Evolutionary conservation across 2,888 invertebrate species (phyloP).

Genomic region (Netelia melanura): DNA sequence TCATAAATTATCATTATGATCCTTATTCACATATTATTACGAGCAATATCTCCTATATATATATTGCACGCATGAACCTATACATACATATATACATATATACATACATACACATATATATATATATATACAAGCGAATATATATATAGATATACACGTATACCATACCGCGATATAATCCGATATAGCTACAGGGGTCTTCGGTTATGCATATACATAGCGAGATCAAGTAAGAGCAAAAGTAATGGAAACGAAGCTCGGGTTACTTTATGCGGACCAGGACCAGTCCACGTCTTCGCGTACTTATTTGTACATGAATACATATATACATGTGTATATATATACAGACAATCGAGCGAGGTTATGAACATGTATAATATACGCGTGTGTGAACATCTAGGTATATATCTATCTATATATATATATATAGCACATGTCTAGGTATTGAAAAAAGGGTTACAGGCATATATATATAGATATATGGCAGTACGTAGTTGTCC

Average conservation of each 20-base stretch:
- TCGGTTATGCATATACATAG: slow-evolving; percentile 4
- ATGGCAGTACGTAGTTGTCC: slow-evolving; percentile 28
- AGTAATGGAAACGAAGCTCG: slow-evolving; percentile 41
- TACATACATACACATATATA: background rate
- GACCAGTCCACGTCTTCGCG: slow-evolving; percentile 1
- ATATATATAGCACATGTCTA: slow-evolving; percentile 11
- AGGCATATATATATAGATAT: background rate
- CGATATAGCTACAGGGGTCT: slow-evolving; percentile 14
- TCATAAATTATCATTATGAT: slow-evolving; percentile 58
- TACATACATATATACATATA: background rate
- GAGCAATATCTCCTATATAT: background rate
- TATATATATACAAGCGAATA: no score
- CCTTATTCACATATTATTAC: slow-evolving; percentile 43
- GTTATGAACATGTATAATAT: slow-evolving; percentile 27
- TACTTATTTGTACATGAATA: slow-evolving; percentile 9
- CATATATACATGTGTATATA: background rate
- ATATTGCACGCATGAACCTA: background rate
- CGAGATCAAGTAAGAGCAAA: slow-evolving; percentile 16
- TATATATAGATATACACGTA: no score
- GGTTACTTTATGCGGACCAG: slow-evolving; percentile 57
- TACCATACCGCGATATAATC: slow-evolving; percentile 1
- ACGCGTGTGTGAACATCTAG: background rate
- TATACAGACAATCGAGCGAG: slow-evolving; percentile 12
- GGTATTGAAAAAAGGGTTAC: no score
- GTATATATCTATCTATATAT: slow-evolving; percentile 16